These are phyloP conservation scores for Alloplasta piceator DNA, from an alignment of 2,888 invertebrate species.

Conservation along the genomic window DNA sequence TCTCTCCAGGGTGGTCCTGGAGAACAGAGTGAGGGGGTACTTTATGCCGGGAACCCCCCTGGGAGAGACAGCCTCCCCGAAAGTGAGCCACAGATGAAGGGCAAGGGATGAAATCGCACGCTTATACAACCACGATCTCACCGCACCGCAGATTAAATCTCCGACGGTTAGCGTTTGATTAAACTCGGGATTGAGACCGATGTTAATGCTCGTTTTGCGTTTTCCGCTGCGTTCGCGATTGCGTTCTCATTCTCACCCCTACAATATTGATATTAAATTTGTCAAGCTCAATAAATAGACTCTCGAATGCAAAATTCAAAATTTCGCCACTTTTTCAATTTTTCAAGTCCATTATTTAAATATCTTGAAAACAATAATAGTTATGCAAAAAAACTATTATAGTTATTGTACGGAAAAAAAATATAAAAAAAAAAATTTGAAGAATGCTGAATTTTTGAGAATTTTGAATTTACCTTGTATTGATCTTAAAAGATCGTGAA, in stretches of 20 bases:
- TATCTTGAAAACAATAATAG: no score
- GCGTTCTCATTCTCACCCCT: slow-evolving; percentile 66
- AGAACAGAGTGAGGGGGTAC: slow-evolving; percentile 47
- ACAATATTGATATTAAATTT: no score
- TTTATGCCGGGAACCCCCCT: slow-evolving; percentile 37
- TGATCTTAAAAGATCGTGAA: no score
- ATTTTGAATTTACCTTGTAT: no score
- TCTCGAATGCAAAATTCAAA: no score
- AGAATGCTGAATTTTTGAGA: no score
- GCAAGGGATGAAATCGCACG: slow-evolving; percentile 66
- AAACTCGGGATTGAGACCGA: slow-evolving; percentile 82
- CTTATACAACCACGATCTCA: slow-evolving; percentile 62
- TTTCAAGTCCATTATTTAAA: no score
- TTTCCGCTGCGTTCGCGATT: slow-evolving; percentile 69
- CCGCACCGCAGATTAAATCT: slow-evolving; percentile 81
- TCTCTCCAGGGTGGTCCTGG: slow-evolving; percentile 48
- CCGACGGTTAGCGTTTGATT: slow-evolving; percentile 83
- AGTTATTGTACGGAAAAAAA: no score
- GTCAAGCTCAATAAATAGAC: no score
- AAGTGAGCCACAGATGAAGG: slow-evolving; percentile 54
- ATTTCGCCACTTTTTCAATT: no score
- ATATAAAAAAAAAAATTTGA: no score
- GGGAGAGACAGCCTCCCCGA: slow-evolving; percentile 38
- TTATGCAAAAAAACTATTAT: no score
- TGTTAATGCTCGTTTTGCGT: slow-evolving; percentile 77